Evolutionary conservation across 2,888 invertebrate genomes (phyloP).

Genomic region (Drosophila anceps): DNA sequence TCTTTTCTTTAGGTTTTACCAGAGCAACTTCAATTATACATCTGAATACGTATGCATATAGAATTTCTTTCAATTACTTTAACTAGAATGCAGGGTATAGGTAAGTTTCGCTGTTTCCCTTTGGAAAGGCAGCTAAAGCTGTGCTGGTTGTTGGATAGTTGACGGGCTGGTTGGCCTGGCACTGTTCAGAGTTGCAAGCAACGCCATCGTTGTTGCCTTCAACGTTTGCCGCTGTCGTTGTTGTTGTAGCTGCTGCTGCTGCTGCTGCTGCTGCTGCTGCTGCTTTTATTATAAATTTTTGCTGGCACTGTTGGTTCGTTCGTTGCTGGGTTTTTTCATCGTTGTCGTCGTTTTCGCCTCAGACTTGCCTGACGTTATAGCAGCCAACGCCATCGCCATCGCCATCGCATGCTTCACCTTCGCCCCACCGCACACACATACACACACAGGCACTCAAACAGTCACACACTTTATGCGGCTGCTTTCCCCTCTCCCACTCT

Average conservation of each 20-base stretch:
- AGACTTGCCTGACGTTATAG: conserved; percentile 68
- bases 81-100: conserved; percentile 31
- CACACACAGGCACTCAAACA: conserved; percentile 51
- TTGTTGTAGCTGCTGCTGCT: conserved; percentile 44
- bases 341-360: conserved; percentile 46
- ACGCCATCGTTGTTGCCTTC: conserved; percentile 52
- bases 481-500: conserved; percentile 44
- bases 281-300: conserved; percentile 77
- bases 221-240: conserved; percentile 48
- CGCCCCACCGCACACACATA: conserved; percentile 70
- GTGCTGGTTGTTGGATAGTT: conserved; percentile 63
- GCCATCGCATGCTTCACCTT: conserved; percentile 81
- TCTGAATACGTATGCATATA: neutral
- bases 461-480: conserved; percentile 69
- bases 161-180: conserved; percentile 58
- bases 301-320: conserved; percentile 65
- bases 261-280: conserved; percentile 45
- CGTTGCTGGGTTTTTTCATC: conserved; percentile 56
- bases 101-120: neutral
- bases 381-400: conserved; percentile 69
- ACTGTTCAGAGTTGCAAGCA: conserved; percentile 60
- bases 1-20: neutral
- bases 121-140: conserved; percentile 18
- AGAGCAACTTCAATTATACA: neutral
- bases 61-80: neutral